phyloP scores from a whole-genome alignment of 1,140 invertebrate genomes.

The Halesus radiatus region DNA sequence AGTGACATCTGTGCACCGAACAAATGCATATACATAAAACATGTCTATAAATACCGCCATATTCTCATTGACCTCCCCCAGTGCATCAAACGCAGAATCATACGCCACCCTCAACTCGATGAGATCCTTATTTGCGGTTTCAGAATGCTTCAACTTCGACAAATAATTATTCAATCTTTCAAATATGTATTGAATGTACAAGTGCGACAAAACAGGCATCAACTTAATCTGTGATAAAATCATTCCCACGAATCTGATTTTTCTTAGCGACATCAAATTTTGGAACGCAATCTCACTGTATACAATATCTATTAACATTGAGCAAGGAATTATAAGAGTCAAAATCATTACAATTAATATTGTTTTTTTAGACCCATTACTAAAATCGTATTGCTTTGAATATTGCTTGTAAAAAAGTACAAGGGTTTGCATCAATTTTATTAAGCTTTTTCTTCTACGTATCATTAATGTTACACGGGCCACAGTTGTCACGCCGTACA shows the following conservation, averaged over 20 bases:
- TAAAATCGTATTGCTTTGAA: constrained; percentile 1
- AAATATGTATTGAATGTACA: constrained; percentile 1
- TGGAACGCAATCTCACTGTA: no score
- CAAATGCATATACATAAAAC: background rate
- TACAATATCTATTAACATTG: background rate
- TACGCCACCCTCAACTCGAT: background rate
- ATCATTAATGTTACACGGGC: background rate
- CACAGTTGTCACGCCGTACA: background rate
- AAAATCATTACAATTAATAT: background rate
- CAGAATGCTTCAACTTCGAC: background rate
- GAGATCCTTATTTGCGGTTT: background rate
- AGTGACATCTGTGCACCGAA: constrained; percentile 7
- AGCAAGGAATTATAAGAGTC: background rate
- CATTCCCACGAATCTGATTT: background rate
- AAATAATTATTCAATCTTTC: constrained; percentile 11
- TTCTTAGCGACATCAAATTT: background rate
- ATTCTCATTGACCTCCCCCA: background rate
- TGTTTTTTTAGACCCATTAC: background rate
- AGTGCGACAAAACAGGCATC: background rate
- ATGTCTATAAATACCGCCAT: background rate
- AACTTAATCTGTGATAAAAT: background rate
- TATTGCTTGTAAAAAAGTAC: background rate
- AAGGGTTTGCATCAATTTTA: background rate
- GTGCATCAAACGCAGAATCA: background rate
- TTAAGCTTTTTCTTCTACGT: background rate